Conservation (phyloP, 2,113 vertebrate genomes). For the Thermophis baileyi region DNA sequence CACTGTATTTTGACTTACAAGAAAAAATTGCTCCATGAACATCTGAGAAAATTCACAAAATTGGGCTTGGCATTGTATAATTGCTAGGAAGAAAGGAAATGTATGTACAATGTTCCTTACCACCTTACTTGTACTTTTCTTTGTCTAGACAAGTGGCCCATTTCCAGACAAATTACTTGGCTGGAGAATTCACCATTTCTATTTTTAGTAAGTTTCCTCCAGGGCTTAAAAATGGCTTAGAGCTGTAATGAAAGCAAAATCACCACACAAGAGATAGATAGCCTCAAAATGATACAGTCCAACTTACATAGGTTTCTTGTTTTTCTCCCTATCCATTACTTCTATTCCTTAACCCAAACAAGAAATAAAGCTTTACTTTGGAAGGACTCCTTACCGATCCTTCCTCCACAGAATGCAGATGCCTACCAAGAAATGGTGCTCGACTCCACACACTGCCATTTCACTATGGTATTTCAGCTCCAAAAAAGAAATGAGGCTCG, state of each 20-base stretch:
- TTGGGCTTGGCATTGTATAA: neutral
- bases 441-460: neutral
- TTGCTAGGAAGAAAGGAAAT: neutral
- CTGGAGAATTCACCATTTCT: neutral
- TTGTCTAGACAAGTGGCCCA: neutral
- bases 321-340: neutral
- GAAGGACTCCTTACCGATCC: neutral
- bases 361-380: neutral
- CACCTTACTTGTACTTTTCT: neutral
- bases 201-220: neutral
- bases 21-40: neutral
- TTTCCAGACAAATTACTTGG: neutral
- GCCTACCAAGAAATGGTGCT: neutral
- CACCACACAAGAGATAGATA: neutral
- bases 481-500: neutral
- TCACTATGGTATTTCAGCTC: neutral
- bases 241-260: neutral
- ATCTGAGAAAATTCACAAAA: neutral
- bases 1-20: neutral
- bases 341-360: neutral
- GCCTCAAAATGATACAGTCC: neutral
- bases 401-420: neutral
- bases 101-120: neutral
- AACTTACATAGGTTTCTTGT: neutral
- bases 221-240: neutral